A percentile compares a stretch with the other conserved stretches of the same genome.
These are phyloP conservation scores for Anarhynchus alexandrinus DNA, from an alignment of 2,113 vertebrate species.

Conservation along the genomic window DNA sequence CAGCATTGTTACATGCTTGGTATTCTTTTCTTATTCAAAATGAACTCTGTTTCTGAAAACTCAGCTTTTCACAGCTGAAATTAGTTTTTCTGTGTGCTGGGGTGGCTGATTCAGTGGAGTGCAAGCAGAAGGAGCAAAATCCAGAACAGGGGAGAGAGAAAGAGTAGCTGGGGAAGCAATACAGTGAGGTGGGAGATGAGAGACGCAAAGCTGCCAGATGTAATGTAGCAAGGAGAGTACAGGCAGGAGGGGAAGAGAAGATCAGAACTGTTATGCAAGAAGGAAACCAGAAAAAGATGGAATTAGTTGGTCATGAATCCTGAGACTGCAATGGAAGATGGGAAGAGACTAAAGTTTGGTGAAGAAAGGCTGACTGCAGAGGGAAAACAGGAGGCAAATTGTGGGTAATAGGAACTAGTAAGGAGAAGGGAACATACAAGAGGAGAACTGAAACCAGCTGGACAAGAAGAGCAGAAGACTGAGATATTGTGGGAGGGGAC, in stretches of 20 bases:
- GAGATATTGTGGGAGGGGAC: neutral
- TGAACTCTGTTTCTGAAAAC: neutral
- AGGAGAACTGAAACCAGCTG: neutral
- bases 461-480: neutral
- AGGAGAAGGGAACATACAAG: neutral
- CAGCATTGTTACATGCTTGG: neutral
- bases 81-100: neutral
- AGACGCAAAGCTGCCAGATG: neutral
- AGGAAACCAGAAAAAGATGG: neutral
- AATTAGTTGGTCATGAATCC: neutral
- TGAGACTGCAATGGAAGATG: neutral
- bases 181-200: neutral
- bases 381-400: neutral
- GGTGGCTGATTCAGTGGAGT: neutral
- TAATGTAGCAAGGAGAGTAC: neutral
- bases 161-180: neutral
- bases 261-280: neutral
- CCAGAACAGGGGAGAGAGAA: neutral
- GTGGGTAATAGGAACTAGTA: neutral
- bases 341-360: neutral
- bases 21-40: neutral
- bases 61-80: neutral
- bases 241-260: neutral
- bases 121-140: neutral
- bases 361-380: neutral